Evolutionary conservation across 2,888 invertebrate species (phyloP), one percentile per base, ranked within the genome.

Genomic region (Schizaphis graminum): DNA sequence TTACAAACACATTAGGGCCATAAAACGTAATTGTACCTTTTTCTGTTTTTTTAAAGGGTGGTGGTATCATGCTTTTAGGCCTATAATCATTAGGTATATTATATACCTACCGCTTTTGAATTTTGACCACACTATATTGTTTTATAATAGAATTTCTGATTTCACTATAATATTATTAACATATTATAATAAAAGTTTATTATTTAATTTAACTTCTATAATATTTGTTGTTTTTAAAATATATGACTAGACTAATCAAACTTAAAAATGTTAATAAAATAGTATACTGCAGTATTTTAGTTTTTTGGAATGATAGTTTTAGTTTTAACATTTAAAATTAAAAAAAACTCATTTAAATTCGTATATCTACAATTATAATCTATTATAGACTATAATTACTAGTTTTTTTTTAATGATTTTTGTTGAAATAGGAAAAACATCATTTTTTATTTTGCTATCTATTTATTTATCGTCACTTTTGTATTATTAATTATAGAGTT

Each of bases 1-100:
- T 94, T 94, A 94, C 91, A 94, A 91, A 94, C 41, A 91, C 94
- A 94, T 94, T 94, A 94, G 86, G 85, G 94, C 91, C 49, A 53
- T 61, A 86, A 85, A 49, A 90, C 89, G 41, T 94, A 94, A 91
- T 93, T 61, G 61, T 84, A 53, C 77, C 11, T 77, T 89, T 92
- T 67, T 57, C 44, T 94, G 47, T 94, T 94, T 94, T 94, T 91
- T 91, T 61, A 56, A 56, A 84, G 77, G 88, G 67, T 53, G 53
- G 67, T 0, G 77, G 26, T 90, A 90, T 90, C 89, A 85, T 93
- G 49, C 47, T 93, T 90, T 93, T 90, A 93, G 85, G 47, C 44
- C 44, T 49, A 47, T 61, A 28, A 44, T 44, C 10, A 89, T 57
- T 41, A 57, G 7, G 10, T 57, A 21, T 44, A 41, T 28, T 89